Evolutionary conservation across 2,797 vertebrate genomes (phyloP), one percentile per base, ranked within the genome.

Genomic region (Nyctibius grandis): DNA sequence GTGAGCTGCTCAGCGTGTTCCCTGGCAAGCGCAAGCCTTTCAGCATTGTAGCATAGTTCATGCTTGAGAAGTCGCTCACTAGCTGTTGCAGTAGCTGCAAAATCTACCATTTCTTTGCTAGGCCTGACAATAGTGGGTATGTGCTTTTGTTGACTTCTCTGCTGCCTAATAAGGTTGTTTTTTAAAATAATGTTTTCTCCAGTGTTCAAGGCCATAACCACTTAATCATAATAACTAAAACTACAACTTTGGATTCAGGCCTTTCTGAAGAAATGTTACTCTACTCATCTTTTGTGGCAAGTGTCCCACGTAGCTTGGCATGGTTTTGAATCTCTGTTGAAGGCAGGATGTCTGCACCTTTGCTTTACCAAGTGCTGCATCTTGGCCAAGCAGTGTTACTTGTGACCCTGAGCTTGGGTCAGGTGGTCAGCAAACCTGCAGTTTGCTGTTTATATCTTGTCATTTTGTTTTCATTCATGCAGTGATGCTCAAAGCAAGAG

Each of bases 11-110:
- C 79, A 72, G 53, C 26, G 25, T 78, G 85, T 86, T 93, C 59
- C 36, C 77, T 85, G 80, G 86, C 15, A 8, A 94, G 74, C 82
- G 59, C 48, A 91, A 85, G 59, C 77, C 86, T 92, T 94, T 96
- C 93, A 89, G 80, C 77, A 34, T 38, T 94, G 73, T 93, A 59
- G 33, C 38, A 18, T 51, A 29, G 69, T 54, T 94, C 59, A 56
- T 93, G 83, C 93, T 87, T 95, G 74, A 59, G 42, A 69, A 90
- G 83, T 91, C 47, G 63, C 83, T 95, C 19, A 5, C 57, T 86
- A 65, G 65, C 47, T 73, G 5, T 91, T 95, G 88, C 59, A 79
- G 51, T 82, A 82, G 67, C 88, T 69, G 59, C 59, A 67, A 67
- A 94, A 73, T 72, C 18, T 75, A 50, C 25, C 44, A 4, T 90